A percentile compares a stretch with the other conserved stretches of the same genome.
phyloP scores from a whole-genome alignment of 1,140 invertebrate genomes.

The Drosophila seguyi region DNA sequence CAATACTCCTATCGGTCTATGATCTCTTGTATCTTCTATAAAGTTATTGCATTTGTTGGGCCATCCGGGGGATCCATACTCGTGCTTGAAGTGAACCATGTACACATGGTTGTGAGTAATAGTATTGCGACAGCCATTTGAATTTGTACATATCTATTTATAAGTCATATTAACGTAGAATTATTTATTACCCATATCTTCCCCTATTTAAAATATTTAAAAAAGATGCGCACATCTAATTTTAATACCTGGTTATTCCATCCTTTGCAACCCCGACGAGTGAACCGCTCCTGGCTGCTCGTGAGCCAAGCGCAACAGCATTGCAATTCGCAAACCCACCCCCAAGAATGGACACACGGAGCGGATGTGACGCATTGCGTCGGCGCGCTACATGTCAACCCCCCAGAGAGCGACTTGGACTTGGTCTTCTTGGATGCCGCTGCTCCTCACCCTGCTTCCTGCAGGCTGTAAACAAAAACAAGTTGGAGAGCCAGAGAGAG shows the following conservation, averaged over 20 bases:
- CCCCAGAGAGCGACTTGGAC: constrained; percentile 24
- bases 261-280: neutral
- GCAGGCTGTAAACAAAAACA: constrained; percentile 78
- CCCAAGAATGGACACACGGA: constrained; percentile 3
- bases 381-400: constrained; percentile 58
- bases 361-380: constrained; percentile 49
- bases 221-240: no score
- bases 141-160: no score
- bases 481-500: constrained; percentile 53
- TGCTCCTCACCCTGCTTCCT: constrained; percentile 27
- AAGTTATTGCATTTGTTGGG: neutral
- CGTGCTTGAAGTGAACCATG: no score
- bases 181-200: no score
- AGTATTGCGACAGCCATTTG: no score
- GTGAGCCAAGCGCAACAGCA: constrained; percentile 55
- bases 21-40: neutral
- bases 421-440: constrained; percentile 6
- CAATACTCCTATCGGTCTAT: neutral
- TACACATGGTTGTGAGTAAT: no score
- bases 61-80: neutral
- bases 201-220: neutral
- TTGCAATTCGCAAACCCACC: constrained; percentile 61
- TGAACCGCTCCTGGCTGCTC: constrained; percentile 24
- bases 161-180: neutral
- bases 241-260: no score